Evolutionary conservation across 2,113 vertebrate genomes (phyloP).

Genomic region (Terrapene triunguis): DNA sequence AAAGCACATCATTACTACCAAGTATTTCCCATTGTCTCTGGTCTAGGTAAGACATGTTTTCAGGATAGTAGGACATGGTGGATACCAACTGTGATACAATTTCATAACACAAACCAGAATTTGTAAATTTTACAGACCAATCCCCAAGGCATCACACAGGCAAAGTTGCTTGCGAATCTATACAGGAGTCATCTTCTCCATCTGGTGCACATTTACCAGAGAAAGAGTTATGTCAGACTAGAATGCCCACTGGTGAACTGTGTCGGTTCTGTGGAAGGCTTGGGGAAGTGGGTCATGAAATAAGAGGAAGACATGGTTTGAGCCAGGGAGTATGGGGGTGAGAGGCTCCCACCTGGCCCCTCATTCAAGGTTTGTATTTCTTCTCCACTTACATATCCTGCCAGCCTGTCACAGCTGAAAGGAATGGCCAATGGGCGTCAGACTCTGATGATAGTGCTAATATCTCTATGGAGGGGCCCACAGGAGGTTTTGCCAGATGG

Average conservation of each 20-base stretch:
- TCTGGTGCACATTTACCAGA: conserved; percentile 60
- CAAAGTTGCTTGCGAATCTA: conserved; percentile 40
- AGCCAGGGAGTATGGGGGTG: background rate
- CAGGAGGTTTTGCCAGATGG: background rate
- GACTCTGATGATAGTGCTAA: background rate
- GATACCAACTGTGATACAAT: background rate
- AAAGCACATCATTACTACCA: background rate
- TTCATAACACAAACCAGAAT: background rate
- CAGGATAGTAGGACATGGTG: background rate
- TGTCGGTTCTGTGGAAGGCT: background rate
- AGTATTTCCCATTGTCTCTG: background rate
- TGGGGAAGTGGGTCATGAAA: background rate
- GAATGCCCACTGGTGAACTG: conserved; percentile 9
- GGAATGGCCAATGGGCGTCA: background rate
- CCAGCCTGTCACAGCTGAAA: background rate
- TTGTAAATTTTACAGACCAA: background rate
- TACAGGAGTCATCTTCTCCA: conserved; percentile 56
- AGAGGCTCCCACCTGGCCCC: background rate
- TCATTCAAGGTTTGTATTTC: background rate
- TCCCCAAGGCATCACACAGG: background rate
- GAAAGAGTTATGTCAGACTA: conserved; percentile 5
- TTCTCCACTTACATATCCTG: background rate
- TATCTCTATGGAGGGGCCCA: background rate
- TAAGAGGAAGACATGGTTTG: fast-evolving
- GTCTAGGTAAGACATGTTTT: background rate